Percentiles rank a stretch among this genome's conserved stretches.
phyloP scores from a whole-genome alignment of 1,140 invertebrate species.

The Zaprionus ghesquierei region DNA sequence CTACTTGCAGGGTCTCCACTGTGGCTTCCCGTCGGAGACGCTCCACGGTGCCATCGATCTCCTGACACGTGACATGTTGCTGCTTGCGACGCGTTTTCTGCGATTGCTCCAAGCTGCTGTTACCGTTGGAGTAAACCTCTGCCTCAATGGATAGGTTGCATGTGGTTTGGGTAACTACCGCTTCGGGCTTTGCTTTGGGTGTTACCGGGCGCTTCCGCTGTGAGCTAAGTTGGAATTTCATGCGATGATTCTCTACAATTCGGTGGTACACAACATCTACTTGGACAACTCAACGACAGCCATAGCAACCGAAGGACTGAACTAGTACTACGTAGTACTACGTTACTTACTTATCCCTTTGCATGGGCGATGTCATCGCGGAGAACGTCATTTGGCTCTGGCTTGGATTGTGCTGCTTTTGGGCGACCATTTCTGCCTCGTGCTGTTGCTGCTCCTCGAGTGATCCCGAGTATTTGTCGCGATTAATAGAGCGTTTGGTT shows the following conservation, averaged over 20 bases:
- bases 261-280: conserved; percentile 16
- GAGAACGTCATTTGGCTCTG: conserved; percentile 43
- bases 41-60: conserved; percentile 39
- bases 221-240: conserved; percentile 10
- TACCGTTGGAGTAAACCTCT: neutral
- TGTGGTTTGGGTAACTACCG: conserved; percentile 31
- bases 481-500: conserved; percentile 74
- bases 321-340: neutral
- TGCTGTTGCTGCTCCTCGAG: conserved; percentile 55
- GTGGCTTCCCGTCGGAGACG: conserved; percentile 19
- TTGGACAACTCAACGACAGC: conserved; percentile 44
- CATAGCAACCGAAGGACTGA: conserved; percentile 36
- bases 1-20: conserved; percentile 29
- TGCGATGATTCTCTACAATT: conserved; percentile 9
- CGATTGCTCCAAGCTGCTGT: neutral
- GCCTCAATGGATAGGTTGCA: conserved; percentile 13
- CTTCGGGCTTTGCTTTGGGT: neutral
- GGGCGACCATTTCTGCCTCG: conserved; percentile 46
- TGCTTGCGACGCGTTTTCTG: conserved; percentile 15
- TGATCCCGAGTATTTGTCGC: conserved; percentile 77
- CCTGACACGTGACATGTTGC: conserved; percentile 14
- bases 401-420: conserved; percentile 19
- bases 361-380: conserved; percentile 78
- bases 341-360: conserved; percentile 75
- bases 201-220: conserved; percentile 20